phyloP scores from a whole-genome alignment of 2,113 vertebrate genomes.

The Amia ocellicauda region DNA sequence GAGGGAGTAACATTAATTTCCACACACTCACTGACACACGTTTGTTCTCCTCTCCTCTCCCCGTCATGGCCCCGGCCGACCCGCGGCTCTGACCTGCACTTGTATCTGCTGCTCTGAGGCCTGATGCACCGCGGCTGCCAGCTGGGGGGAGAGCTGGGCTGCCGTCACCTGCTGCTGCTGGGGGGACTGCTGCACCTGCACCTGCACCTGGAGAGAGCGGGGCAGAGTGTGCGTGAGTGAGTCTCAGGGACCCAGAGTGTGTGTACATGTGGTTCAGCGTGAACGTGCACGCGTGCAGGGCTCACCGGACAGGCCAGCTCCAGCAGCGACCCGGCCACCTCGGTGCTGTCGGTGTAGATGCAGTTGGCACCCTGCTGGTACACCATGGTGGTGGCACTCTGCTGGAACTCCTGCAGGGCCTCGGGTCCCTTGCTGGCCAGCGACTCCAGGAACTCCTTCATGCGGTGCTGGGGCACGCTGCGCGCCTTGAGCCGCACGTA shows the following conservation, averaged over 20 bases:
- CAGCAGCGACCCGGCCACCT: slow-evolving; percentile 95
- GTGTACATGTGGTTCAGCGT: too few species aligned
- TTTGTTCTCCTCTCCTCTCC: too few species aligned
- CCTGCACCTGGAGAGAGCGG: slow-evolving; percentile 61
- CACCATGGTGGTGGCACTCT: slow-evolving; percentile 88
- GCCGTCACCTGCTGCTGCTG: slow-evolving; percentile 74
- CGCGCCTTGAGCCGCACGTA: slow-evolving; percentile 96
- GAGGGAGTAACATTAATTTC: too few species aligned
- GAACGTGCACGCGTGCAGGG: too few species aligned
- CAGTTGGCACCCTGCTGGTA: slow-evolving; percentile 93
- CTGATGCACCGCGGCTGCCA: slow-evolving; percentile 77
- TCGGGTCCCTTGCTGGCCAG: slow-evolving; percentile 90
- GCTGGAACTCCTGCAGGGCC: slow-evolving; percentile 95
- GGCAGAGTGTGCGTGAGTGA: background rate
- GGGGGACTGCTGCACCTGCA: slow-evolving; percentile 76
- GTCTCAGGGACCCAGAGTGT: background rate
- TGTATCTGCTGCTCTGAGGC: slow-evolving; percentile 88
- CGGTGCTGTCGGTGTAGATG: slow-evolving; percentile 96
- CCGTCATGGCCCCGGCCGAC: too few species aligned
- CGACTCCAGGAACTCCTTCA: slow-evolving; percentile 99
- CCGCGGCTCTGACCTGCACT: slow-evolving; percentile 68
- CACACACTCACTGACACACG: too few species aligned
- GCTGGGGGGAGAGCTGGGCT: slow-evolving; percentile 86
- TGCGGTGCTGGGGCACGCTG: slow-evolving; percentile 94
- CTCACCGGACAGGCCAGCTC: slow-evolving; percentile 96